Conservation (phyloP, 2,113 vertebrate genomes). For the Struthio camelus region DNA sequence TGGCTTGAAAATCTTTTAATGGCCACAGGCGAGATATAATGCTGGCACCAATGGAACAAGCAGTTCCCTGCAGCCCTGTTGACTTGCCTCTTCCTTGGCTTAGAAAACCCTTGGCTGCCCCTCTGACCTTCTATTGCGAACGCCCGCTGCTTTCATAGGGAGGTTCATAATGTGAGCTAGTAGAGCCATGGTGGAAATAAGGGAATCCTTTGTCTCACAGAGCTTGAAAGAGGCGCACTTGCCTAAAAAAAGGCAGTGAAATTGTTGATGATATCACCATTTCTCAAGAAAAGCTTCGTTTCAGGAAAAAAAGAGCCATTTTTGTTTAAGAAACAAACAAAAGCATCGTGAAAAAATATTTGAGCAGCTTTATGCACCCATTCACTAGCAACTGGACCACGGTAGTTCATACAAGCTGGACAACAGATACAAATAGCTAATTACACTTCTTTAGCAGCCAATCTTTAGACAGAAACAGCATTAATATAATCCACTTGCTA, state of each 20-base stretch:
- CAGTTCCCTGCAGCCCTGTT: background rate
- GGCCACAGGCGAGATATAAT: background rate
- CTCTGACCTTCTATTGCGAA: background rate
- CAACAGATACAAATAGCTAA: background rate
- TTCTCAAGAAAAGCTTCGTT: conserved; percentile 44
- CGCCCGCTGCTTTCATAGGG: background rate
- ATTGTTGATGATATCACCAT: background rate
- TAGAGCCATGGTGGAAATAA: background rate
- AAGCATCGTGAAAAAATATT: conserved; percentile 1
- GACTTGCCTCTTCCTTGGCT: background rate
- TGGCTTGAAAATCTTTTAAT: background rate
- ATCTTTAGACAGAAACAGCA: background rate
- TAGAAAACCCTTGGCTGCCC: background rate
- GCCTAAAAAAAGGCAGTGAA: background rate
- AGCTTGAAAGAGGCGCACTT: background rate
- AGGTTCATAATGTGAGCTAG: background rate
- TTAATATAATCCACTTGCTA: background rate
- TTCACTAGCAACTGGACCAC: background rate
- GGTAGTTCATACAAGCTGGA: background rate
- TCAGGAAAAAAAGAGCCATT: background rate
- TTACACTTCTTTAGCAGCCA: background rate
- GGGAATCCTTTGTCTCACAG: background rate
- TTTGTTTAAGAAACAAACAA: conserved; percentile 17
- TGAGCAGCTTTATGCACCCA: background rate
- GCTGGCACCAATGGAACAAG: background rate